Percentiles rank a stretch among this genome's conserved stretches.
phyloP scores from a whole-genome alignment of 2,113 vertebrate species.

The Xenus cinereus region DNA sequence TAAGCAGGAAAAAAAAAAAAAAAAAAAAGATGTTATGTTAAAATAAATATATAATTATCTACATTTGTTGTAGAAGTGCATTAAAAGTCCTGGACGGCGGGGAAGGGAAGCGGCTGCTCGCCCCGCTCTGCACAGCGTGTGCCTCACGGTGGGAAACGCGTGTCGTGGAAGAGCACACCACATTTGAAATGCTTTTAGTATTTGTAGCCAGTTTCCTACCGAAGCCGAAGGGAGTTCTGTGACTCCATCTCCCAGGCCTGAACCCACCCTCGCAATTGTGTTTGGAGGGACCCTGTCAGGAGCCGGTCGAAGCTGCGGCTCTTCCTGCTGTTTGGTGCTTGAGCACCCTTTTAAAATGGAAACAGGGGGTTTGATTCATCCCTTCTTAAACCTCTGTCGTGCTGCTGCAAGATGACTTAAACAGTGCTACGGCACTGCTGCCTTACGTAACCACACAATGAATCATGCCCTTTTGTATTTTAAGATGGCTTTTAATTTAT shows the following conservation, averaged over 20 bases:
- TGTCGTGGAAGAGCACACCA: neutral
- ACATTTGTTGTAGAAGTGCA: neutral
- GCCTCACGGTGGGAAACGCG: neutral
- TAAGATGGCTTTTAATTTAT: neutral
- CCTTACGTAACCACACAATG: neutral
- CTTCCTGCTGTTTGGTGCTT: neutral
- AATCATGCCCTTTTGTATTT: neutral
- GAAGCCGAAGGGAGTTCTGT: neutral
- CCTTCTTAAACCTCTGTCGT: neutral
- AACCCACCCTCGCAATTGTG: neutral
- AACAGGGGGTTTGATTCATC: neutral
- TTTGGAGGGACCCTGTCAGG: neutral
- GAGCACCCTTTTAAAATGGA: neutral
- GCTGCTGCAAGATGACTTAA: neutral
- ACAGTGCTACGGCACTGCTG: neutral
- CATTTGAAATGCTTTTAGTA: neutral
- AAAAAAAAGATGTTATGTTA: neutral
- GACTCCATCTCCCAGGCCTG: neutral
- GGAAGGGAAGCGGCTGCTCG: rapidly evolving
- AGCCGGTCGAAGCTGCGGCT: rapidly evolving
- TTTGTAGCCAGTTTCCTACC: neutral
- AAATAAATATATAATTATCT: neutral
- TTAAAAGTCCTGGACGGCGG: neutral
- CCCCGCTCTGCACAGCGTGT: rapidly evolving
- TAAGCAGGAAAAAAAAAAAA: neutral